These are phyloP conservation scores for Rachycentron canadum DNA, from an alignment of 2,797 vertebrate genomes.

Conservation along the genomic window DNA sequence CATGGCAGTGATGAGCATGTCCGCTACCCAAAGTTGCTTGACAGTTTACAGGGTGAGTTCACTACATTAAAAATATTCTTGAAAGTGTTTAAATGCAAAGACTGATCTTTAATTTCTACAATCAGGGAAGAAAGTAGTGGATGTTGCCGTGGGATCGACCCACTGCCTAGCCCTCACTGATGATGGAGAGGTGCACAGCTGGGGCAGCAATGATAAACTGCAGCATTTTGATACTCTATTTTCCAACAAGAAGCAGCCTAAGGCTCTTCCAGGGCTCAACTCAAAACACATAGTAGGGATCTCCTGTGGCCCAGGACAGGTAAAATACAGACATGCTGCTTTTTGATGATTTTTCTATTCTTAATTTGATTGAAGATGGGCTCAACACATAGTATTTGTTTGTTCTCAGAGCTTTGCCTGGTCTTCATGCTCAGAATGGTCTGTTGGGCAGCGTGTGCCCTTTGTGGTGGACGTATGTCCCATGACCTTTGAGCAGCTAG, in stretches of 20 bases:
- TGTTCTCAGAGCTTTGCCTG: constrained; percentile 93
- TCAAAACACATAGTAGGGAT: constrained; percentile 97
- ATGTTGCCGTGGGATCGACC: constrained; percentile 95
- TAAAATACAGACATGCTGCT: constrained; percentile 56
- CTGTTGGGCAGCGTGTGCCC: constrained; percentile 94
- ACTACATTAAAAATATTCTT: background rate
- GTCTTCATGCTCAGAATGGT: constrained; percentile 98
- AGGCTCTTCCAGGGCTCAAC: constrained; percentile 93
- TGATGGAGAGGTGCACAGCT: constrained; percentile 97
- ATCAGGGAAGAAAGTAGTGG: constrained; percentile 96
- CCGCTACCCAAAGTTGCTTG: constrained; percentile 96
- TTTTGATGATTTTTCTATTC: background rate
- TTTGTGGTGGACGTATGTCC: constrained; percentile 98
- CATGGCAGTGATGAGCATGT: constrained; percentile 98
- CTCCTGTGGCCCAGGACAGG: constrained; percentile 97
- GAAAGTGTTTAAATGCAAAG: background rate
- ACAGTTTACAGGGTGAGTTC: constrained; percentile 93
- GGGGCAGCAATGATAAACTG: constrained; percentile 98
- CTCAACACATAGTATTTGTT: background rate
- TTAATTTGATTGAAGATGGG: background rate
- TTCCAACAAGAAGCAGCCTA: constrained; percentile 95
- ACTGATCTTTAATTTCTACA: constrained; percentile 18
- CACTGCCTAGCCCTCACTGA: constrained; percentile 97
- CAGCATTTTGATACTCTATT: constrained; percentile 98
- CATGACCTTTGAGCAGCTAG: constrained; percentile 97